These are phyloP conservation scores for Xestoiulus laeticollis DNA, from an alignment of 2,888 invertebrate genomes.

Conservation along the genomic window DNA sequence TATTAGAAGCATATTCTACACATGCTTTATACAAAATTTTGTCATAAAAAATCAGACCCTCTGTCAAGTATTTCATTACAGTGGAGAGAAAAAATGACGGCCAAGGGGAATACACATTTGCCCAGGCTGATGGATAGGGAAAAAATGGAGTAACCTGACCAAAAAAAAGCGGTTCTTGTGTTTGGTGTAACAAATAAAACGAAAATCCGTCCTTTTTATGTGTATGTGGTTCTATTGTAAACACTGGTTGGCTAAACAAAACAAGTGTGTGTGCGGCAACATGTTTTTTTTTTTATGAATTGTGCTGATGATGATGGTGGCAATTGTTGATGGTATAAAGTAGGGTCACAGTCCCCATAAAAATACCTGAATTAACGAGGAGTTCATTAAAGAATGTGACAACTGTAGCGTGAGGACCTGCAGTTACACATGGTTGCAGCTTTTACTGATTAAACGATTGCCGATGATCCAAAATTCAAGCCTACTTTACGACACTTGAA, in stretches of 20 bases:
- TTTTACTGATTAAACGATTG: neutral
- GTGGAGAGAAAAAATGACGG: neutral
- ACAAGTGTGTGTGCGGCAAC: neutral
- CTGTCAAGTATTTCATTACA: neutral
- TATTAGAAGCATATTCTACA: neutral
- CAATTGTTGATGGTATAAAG: neutral
- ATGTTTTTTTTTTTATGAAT: neutral
- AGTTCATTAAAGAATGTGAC: neutral
- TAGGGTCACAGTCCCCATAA: slow-evolving; percentile 15
- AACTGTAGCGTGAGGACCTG: neutral
- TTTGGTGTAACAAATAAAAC: neutral
- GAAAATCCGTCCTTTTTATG: neutral
- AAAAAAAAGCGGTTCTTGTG: neutral
- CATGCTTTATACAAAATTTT: neutral
- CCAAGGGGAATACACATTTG: slow-evolving; percentile 11
- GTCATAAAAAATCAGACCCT: neutral
- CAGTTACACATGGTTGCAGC: neutral
- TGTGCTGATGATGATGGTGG: neutral
- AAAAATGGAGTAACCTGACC: neutral
- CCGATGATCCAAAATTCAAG: neutral
- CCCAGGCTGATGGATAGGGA: neutral
- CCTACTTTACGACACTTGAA: neutral
- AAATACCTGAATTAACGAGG: neutral
- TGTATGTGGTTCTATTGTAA: neutral
- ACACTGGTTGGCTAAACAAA: neutral